Percentiles rank a stretch among this genome's conserved stretches.
These are phyloP conservation scores for Eumeta japonica DNA, from an alignment of 1,140 invertebrate species.

Conservation along the genomic window DNA sequence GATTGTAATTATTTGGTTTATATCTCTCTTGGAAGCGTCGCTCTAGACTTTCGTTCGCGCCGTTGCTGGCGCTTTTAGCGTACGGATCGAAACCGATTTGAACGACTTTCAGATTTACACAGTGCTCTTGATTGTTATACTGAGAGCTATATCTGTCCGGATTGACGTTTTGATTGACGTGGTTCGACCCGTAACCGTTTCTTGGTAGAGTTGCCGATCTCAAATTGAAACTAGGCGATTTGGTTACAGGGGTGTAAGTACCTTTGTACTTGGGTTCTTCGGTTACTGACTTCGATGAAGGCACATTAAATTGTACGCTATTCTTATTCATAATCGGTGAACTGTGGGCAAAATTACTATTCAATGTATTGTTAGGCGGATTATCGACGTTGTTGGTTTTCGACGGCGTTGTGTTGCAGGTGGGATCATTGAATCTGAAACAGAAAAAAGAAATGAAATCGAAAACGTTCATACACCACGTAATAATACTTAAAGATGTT, in stretches of 20 bases:
- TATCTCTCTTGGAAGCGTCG: conserved; percentile 45
- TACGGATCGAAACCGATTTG: conserved; percentile 57
- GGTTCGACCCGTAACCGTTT: conserved; percentile 62
- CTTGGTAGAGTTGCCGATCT: conserved; percentile 70
- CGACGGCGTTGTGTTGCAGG: conserved; percentile 50
- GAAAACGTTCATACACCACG: background rate
- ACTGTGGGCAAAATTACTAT: conserved; percentile 48
- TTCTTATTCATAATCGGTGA: conserved; percentile 54
- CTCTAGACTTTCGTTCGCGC: conserved; percentile 58
- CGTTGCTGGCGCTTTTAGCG: conserved; percentile 47
- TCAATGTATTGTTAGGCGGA: conserved; percentile 26
- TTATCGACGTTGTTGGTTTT: conserved; percentile 24
- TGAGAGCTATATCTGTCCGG: conserved; percentile 54
- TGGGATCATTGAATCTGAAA: conserved; percentile 70
- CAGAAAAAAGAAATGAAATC: conserved; percentile 1
- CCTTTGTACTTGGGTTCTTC: conserved; percentile 49
- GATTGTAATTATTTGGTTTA: conserved; percentile 47
- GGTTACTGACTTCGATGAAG: conserved; percentile 46
- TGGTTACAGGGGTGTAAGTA: conserved; percentile 33
- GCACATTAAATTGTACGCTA: conserved; percentile 49
- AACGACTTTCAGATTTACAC: conserved; percentile 54
- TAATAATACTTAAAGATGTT: background rate
- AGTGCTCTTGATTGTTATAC: conserved; percentile 55
- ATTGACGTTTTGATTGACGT: conserved; percentile 44
- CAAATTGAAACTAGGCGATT: conserved; percentile 58